Conservation (phyloP, 1,140 invertebrate genomes). For the Musca vetustissima region DNA sequence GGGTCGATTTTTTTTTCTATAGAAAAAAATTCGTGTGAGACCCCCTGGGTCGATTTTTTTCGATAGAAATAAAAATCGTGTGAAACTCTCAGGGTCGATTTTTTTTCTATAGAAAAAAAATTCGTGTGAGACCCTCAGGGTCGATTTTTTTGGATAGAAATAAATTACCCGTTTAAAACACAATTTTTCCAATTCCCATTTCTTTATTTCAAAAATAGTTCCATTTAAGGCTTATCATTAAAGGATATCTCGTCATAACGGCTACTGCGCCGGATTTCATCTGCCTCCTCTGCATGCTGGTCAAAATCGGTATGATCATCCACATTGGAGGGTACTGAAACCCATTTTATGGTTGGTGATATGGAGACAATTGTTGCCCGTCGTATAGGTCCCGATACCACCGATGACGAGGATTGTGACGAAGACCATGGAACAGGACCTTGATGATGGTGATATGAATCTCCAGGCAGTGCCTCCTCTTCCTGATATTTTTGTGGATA, state of each 20-base stretch:
- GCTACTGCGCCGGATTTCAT: neutral
- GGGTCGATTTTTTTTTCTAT: too few species aligned
- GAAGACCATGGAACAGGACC: neutral
- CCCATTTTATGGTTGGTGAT: slow-evolving; percentile 6
- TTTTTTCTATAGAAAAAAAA: too few species aligned
- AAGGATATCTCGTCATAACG: neutral
- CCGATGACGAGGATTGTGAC: neutral
- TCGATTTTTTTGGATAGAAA: too few species aligned
- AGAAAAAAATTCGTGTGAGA: too few species aligned
- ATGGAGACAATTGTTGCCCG: neutral
- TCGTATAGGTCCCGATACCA: neutral
- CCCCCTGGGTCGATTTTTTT: too few species aligned
- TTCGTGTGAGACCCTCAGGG: too few species aligned
- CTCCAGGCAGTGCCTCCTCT: too few species aligned
- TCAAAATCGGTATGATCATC: slow-evolving; percentile 1
- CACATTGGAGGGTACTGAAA: neutral
- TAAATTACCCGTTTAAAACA: too few species aligned
- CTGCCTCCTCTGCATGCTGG: neutral
- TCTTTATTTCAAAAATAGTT: too few species aligned
- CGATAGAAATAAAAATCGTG: too few species aligned
- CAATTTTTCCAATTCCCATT: neutral
- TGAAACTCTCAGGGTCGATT: too few species aligned
- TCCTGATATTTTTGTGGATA: neutral
- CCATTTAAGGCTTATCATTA: too few species aligned
- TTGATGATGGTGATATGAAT: neutral